Base-by-base conservation (phyloP, 2,888 invertebrate species). In the Drosophila dives region DNA sequence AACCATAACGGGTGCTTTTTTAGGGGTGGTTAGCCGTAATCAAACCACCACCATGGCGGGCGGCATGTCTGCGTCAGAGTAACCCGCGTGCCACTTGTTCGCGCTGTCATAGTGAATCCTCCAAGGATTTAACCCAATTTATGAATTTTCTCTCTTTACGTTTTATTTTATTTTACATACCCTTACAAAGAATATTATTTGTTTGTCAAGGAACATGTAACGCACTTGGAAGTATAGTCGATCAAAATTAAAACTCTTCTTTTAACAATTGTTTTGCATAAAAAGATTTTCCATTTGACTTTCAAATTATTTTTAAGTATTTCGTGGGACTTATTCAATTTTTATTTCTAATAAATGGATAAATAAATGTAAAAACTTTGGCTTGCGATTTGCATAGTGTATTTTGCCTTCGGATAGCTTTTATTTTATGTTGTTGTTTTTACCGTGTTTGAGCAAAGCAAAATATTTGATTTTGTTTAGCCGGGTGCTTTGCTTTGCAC, bases 51-150 rank as follows among this genome's bases (percentile, higher is more conserved):
- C 77, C 77, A 58, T 17, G 59, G 64, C 70, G 64, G 64, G 66
- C 83, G 64, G 64, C 83, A 74, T 65, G 74, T 64, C 77, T 81
- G 86, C 77, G 67, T 68, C 79, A 71, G 87, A 74, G 60, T 55
- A 75, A 83, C 67, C 66, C 73, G 79, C 68, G 71, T 72, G 81
- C 76, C 86, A 87, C 86, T 89, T 87, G 86, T 89, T 86, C 88
- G 88, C 90, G 83, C 90, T 89, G 90, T 89, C 86, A 89, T 86
- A 90, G 86, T 64, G 81, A 90, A 85, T 91, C 91, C 85, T 91
- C 91, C 66, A 89, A 90, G 91, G 91, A 91, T 80, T 90, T 87
- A 86, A 90, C 89, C 84, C 91, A 91, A 91, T 91, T 91, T 90
- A 91, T 90, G 85, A 84, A 88, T 81, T 77, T 79, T 53, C 56